Evolutionary conservation across 1,140 invertebrate species (phyloP).

Genomic region (Temnothorax nylanderi): DNA sequence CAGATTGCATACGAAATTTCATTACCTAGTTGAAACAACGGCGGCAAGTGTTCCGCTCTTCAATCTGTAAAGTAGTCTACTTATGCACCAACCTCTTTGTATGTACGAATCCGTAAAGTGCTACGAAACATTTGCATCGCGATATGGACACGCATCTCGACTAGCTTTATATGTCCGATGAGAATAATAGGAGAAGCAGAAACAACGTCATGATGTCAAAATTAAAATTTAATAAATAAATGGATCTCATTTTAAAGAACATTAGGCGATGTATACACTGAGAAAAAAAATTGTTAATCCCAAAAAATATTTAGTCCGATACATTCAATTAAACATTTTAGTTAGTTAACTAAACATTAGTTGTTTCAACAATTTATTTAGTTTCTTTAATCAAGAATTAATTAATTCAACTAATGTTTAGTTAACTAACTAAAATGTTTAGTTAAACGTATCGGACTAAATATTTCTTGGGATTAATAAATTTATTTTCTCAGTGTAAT

Average conservation of each 20-base stretch:
- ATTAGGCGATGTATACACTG: background rate
- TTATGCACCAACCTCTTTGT: slow-evolving; percentile 20
- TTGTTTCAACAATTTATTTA: too few relatives aligned
- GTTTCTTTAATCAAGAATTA: too few relatives aligned
- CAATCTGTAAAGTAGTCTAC: slow-evolving; percentile 41
- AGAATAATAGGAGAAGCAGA: background rate
- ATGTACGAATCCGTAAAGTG: slow-evolving; percentile 33
- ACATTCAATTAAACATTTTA: too few relatives aligned
- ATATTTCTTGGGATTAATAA: too few relatives aligned
- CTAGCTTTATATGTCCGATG: background rate
- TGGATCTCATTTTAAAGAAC: background rate
- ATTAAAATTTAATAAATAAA: slow-evolving; percentile 20
- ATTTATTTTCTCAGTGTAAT: too few relatives aligned
- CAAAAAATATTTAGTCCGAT: too few relatives aligned
- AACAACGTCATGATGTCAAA: background rate
- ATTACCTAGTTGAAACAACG: slow-evolving; percentile 43
- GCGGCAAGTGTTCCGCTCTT: slow-evolving; percentile 42
- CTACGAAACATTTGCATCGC: slow-evolving; percentile 51
- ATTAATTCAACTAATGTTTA: too few relatives aligned
- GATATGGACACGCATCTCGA: slow-evolving; percentile 21
- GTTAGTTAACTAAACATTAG: too few relatives aligned
- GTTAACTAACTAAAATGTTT: too few relatives aligned
- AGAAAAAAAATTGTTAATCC: too few relatives aligned
- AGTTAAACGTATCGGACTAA: too few relatives aligned
- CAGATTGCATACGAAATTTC: slow-evolving; percentile 62